A percentile compares a stretch with the other conserved stretches of the same genome.
phyloP scores from a whole-genome alignment of 2,797 vertebrate species.

The Onychomys arenicola region DNA sequence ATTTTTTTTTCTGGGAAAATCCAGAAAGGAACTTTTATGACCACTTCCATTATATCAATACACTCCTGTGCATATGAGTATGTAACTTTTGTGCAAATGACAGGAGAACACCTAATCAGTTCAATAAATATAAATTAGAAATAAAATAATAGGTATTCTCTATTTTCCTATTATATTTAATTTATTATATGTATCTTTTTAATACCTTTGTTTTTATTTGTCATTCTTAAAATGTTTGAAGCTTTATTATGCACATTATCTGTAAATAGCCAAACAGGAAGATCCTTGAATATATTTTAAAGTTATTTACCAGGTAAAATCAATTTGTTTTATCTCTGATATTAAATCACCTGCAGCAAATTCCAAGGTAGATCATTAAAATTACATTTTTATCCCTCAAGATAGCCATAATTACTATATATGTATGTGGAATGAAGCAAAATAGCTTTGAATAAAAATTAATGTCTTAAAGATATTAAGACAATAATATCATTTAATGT shows the following conservation, averaged over 20 bases:
- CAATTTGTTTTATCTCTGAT: background rate
- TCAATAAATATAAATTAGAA: background rate
- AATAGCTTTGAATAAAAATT: conserved; percentile 30
- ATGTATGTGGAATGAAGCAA: background rate
- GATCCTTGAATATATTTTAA: conserved; percentile 11
- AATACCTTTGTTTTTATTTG: background rate
- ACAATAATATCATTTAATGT: background rate
- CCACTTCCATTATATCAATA: background rate
- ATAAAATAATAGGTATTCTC: background rate
- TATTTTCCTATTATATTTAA: background rate
- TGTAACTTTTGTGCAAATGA: background rate
- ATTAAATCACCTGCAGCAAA: conserved; percentile 29
- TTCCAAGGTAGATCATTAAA: background rate
- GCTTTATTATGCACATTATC: background rate
- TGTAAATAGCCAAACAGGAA: background rate
- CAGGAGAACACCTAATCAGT: background rate
- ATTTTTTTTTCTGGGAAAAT: background rate
- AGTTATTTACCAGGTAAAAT: background rate
- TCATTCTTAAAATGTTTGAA: background rate
- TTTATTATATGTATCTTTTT: background rate
- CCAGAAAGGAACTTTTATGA: too few species aligned
- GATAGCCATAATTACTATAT: conserved; percentile 26
- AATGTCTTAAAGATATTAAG: background rate
- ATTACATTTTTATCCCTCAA: conserved; percentile 22
- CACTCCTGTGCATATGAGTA: background rate